phyloP scores from a whole-genome alignment of 2,797 vertebrate genomes.

The Cottoperca gobio region DNA sequence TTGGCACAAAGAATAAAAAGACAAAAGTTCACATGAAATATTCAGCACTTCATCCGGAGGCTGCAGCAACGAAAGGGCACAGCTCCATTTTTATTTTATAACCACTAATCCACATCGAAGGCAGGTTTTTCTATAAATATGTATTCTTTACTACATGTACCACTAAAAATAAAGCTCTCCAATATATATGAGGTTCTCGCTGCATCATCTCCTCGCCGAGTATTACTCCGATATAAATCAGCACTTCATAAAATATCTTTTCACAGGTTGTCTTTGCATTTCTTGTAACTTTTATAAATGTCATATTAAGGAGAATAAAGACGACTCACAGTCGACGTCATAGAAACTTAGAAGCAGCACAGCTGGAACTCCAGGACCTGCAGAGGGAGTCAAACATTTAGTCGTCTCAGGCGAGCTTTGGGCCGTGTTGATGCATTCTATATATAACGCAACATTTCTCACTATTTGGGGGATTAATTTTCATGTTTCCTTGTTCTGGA shows the following conservation, averaged over 20 bases:
- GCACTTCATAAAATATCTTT: background rate
- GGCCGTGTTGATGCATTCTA: background rate
- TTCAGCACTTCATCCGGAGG: conserved; percentile 37
- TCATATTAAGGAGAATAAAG: background rate
- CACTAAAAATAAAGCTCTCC: background rate
- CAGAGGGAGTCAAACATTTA: background rate
- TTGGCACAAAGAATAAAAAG: background rate
- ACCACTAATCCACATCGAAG: conserved; percentile 9
- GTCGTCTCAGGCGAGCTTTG: background rate
- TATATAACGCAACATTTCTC: background rate
- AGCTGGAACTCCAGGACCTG: conserved; percentile 78
- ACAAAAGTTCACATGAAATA: conserved; percentile 31
- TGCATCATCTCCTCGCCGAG: background rate
- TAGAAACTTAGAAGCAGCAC: conserved; percentile 69
- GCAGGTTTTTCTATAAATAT: background rate
- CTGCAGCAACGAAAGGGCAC: background rate
- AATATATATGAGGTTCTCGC: background rate
- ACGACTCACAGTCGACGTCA: conserved; percentile 69
- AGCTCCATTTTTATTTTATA: conserved; percentile 30
- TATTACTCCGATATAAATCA: background rate
- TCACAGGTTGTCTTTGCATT: background rate
- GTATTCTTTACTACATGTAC: background rate
- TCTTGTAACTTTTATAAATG: no score
- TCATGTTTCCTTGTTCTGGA: background rate
- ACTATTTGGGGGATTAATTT: background rate